Evolutionary conservation across 2,797 vertebrate species (phyloP).

Genomic region (Tapera naevia): DNA sequence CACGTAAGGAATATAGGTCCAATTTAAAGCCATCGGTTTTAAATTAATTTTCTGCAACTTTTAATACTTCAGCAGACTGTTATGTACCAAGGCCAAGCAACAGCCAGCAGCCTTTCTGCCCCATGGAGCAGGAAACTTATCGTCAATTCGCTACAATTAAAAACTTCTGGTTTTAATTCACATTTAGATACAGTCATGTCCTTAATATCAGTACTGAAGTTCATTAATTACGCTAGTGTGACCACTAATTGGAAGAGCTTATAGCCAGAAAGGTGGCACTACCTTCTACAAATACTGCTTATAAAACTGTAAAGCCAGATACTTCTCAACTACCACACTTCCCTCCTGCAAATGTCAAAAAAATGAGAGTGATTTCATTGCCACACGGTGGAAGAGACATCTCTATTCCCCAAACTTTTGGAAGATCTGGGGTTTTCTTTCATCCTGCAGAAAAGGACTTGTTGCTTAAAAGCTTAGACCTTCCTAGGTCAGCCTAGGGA

Average conservation of each 20-base stretch:
- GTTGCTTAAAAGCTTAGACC: neutral
- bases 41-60: neutral
- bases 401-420: neutral
- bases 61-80: neutral
- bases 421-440: neutral
- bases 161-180: neutral
- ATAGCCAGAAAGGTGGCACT: neutral
- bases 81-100: neutral
- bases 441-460: neutral
- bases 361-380: accelerated
- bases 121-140: neutral
- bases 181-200: neutral
- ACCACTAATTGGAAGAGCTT: neutral
- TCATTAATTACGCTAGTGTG: neutral
- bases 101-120: neutral
- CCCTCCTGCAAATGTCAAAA: neutral
- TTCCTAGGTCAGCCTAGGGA: neutral
- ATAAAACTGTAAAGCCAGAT: neutral
- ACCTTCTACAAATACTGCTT: neutral
- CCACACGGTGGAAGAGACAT: neutral
- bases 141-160: neutral
- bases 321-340: neutral
- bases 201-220: neutral
- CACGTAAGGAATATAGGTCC: neutral
- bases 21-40: neutral